Base-by-base conservation (phyloP, 2,113 vertebrate species). In the Callospermophilus lateralis region DNA sequence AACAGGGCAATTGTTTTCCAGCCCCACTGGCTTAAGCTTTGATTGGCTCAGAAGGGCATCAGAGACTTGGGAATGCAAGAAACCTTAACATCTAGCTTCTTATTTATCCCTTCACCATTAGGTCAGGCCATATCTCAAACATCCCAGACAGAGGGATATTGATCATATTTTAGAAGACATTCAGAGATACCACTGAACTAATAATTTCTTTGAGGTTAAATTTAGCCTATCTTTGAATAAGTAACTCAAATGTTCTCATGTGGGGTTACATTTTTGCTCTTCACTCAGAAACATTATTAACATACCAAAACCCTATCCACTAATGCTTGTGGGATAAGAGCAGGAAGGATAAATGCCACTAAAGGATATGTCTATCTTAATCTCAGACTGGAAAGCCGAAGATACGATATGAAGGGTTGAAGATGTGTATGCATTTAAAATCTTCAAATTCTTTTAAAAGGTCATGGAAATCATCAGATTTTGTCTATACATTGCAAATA, bases 141-240 rank as follows among this genome's bases (percentile, higher is more conserved):
- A 87, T 94, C 51, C 92, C 89, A 93, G 93, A 97, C 90, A 86
- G 74, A 90, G 70, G 79, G 6, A 81, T 94, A 96, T 88, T 92
- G 87, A 96, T 93, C 87, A 96, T 94, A 90, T 97, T 97, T 97
- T 96, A 97, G 84, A 93, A 97, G 96, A 95, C 84, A 88, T 96
- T 95, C 90, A 96, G 94, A 92, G 96, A 96, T 92, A 96, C 67
- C 80, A 95, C 67, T 92, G 84, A 92, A 95, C 28, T 93, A 96
- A 96, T 84, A 48, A 81, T 89, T 95, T 92, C 86, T 96, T 97
- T 93, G 92, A 97, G 96, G 94, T 96, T 97, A 97, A 96, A 97
- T 93, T 96, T 97, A 96, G 90, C 84, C 26, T 93, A 90, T 87
- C 94, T 95, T 90, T 92, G 86, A 95, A 90, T 93, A 95, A 97